Conservation (phyloP, 2,113 vertebrate species). For the Albula glossodonta region DNA sequence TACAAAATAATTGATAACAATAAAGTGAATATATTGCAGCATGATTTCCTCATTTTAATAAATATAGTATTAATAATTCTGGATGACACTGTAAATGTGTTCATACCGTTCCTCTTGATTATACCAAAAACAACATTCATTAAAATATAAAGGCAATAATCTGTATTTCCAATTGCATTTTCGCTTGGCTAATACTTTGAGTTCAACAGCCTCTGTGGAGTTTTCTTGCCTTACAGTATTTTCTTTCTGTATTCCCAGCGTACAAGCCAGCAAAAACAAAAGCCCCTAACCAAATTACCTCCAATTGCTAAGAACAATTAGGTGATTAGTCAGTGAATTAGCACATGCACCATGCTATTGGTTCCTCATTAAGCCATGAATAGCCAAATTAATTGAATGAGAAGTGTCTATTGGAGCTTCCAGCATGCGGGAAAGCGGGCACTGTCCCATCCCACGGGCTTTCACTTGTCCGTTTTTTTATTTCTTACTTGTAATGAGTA, state of each 20-base stretch:
- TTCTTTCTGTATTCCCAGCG: not conserved
- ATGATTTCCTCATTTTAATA: too few species aligned
- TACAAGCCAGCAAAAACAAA: not conserved
- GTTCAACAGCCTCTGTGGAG: not conserved
- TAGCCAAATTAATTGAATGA: constrained; percentile 27
- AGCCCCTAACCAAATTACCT: constrained; percentile 15
- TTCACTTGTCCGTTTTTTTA: not conserved
- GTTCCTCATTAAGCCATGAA: constrained; percentile 33
- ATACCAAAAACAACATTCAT: too few species aligned
- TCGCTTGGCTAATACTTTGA: too few species aligned
- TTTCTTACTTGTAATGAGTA: too few species aligned
- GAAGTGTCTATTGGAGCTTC: constrained; percentile 9
- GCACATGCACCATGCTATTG: constrained; percentile 20
- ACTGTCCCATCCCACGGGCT: not conserved
- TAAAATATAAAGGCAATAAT: too few species aligned
- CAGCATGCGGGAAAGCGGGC: not conserved
- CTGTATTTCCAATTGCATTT: too few species aligned
- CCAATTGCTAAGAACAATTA: constrained; percentile 33
- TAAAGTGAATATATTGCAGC: too few species aligned
- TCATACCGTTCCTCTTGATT: too few species aligned
- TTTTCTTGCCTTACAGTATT: not conserved
- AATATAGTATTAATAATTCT: too few species aligned
- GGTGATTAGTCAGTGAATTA: constrained; percentile 38
- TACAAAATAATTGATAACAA: too few species aligned
- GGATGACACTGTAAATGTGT: too few species aligned